These are phyloP conservation scores for Drosophila longiperda DNA, from an alignment of 2,888 invertebrate species.

Conservation along the genomic window DNA sequence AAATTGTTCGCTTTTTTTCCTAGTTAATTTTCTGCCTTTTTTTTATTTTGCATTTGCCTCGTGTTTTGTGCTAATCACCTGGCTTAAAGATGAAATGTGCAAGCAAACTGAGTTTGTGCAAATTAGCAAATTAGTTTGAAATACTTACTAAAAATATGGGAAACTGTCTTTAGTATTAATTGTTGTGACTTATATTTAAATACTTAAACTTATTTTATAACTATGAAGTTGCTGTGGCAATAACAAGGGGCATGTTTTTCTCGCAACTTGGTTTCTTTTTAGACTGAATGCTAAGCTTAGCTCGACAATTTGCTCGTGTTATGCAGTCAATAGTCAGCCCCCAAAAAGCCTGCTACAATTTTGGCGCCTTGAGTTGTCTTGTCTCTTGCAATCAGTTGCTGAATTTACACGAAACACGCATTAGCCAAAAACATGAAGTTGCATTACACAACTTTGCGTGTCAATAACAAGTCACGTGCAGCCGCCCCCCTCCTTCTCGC, in stretches of 20 bases:
- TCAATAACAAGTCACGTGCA: slow-evolving; percentile 24
- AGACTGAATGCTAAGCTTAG: neutral
- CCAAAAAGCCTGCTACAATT: slow-evolving; percentile 26
- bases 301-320: neutral
- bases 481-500: neutral
- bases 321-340: neutral
- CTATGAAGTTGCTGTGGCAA: neutral
- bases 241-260: neutral
- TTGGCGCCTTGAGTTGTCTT: slow-evolving; percentile 28
- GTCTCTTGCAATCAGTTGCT: slow-evolving; percentile 25
- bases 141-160: neutral
- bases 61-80: slow-evolving; percentile 36
- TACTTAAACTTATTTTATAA: neutral
- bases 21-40: slow-evolving; percentile 11
- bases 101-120: slow-evolving; percentile 42
- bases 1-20: slow-evolving; percentile 34
- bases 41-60: slow-evolving; percentile 15
- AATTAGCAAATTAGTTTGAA: slow-evolving; percentile 37
- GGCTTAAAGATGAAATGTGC: slow-evolving; percentile 28
- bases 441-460: slow-evolving; percentile 47
- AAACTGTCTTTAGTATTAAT: neutral
- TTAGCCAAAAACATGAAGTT: slow-evolving; percentile 52
- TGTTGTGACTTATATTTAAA: neutral
- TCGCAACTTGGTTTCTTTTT: neutral
- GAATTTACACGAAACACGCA: slow-evolving; percentile 55